Evolutionary conservation across 2,888 invertebrate genomes (phyloP), one percentile per base, ranked within the genome.

Genomic region (Meiosimyza platycephala): DNA sequence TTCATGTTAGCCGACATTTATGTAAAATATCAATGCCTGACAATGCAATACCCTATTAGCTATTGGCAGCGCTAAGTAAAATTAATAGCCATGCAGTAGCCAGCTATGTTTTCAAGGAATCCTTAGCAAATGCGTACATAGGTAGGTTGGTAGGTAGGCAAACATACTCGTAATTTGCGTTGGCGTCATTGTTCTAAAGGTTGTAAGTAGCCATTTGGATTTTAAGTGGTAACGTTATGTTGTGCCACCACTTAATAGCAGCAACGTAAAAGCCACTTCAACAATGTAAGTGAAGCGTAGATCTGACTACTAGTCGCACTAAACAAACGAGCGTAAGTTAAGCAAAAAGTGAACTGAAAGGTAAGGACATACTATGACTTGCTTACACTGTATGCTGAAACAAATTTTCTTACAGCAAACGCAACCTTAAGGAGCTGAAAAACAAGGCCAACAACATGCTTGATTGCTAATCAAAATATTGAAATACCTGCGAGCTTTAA

Each of bases 391-490:
- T 18, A n/a, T 18, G 54, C 6, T 54, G 9, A 40, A 40, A 16
- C 62, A 15, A 33, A 33, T 62, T 16, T 15, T 18, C n/a, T 48
- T 22, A 22, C 3, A 64, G 50, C 51, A 47, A 15, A 2, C 33
- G 50, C 51, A 47, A 15, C 6, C 33, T 28, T 33, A 22, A 40
- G 60, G 13, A 13, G 40, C 9, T n/a, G 60, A 28, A 12, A 33
- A 15, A 28, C 28, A 63, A 48, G 47, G 47, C 47, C n/a, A 28
- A 62, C 50, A 52, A 13, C 40, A 22, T 54, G 54, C 47, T 70
- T 54, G 70, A 70, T 70, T 70, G 70, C 54, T 70, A 70, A 70
- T 70, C 70, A 70, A 70, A 70, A 70, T 70, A 63, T 70, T 70
- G 52, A 70, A 70, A 70, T 70, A 63, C 40, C 70, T 70, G 40